phyloP scores from a whole-genome alignment of 2,888 invertebrate genomes.

The Macrophya alboannulata region DNA sequence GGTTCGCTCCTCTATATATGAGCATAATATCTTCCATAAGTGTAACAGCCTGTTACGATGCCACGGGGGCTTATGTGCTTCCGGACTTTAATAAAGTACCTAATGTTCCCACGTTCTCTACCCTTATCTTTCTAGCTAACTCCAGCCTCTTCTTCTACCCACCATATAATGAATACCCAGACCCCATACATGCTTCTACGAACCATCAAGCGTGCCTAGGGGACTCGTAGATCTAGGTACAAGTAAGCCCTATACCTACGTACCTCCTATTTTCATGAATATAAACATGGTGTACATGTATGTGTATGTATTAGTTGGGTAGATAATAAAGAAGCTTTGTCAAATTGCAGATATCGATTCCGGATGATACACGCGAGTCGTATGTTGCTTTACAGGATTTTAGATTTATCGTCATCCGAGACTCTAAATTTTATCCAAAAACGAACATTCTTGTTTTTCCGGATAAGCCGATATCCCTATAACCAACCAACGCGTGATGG shows the following conservation, averaged over 20 bases:
- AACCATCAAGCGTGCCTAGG: slow-evolving; percentile 28
- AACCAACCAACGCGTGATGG: too few relatives aligned
- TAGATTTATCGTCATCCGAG: neutral
- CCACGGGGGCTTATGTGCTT: slow-evolving; percentile 35
- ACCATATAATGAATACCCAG: neutral
- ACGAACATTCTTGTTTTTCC: neutral
- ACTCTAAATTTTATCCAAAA: neutral
- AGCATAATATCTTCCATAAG: slow-evolving; percentile 35
- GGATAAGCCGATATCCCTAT: too few relatives aligned
- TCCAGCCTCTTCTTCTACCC: slow-evolving; percentile 30
- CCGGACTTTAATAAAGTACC: slow-evolving; percentile 40
- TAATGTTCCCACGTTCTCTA: slow-evolving; percentile 26
- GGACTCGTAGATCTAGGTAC: slow-evolving; percentile 33
- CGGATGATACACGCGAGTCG: too few relatives aligned
- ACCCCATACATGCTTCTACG: neutral
- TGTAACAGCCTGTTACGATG: slow-evolving; percentile 40
- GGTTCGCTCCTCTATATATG: neutral
- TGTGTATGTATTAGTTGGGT: neutral
- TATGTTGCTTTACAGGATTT: neutral
- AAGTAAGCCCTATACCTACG: neutral
- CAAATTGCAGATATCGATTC: neutral
- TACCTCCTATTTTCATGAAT: neutral
- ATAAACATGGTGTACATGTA: neutral
- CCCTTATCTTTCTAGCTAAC: slow-evolving; percentile 40
- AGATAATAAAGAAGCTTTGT: neutral